Evolutionary conservation across 2,113 vertebrate genomes (phyloP), one percentile per base, ranked within the genome.

Genomic region (Ascaphus truei): DNA sequence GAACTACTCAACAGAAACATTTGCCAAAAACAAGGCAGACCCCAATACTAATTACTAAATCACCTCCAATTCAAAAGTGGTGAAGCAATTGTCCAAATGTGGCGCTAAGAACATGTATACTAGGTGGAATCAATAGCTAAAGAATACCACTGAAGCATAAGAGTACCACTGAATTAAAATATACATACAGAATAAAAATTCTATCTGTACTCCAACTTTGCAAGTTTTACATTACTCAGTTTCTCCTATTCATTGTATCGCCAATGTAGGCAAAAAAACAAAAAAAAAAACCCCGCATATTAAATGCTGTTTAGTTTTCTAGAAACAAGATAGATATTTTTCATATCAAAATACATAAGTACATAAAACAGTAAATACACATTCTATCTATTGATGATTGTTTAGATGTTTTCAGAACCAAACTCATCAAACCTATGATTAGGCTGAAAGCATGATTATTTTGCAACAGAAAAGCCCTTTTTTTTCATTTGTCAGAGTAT

Each of bases 361-460:
- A 65, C 34, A 41, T 34, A 58, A 37, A 15, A 23, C 4, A 55
- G 34, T 41, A 41, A 64, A 53, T 43, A 55, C 51, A 66, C 63
- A 66, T 43, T 66, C 63, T 53, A 15, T 65, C 48, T 29, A 43
- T 39, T 23, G 13, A 41, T 23, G 30, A 43, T 22, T 55, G 50
- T 66, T 66, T 66, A 50, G 25, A 55, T 66, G 50, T 66, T 66
- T 55, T 66, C 20, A 41, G 55, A 66, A 39, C 25, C 26, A 27
- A 66, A 55, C 50, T 55, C 50, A 41, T 66, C 34, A 66, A 66
- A 55, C 50, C 50, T 55, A 55, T 55, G 50, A 66, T 66, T 66
- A 66, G 34, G 50, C 63, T 66, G 50, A 66, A 66, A 66, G 63
- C 50, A 43, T 66, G 55, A 66, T 66, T 66, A 66, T 66, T 66